Evolutionary conservation across 2,888 invertebrate species (phyloP), one percentile per base, ranked within the genome.

Genomic region (Calephelis perditalis): DNA sequence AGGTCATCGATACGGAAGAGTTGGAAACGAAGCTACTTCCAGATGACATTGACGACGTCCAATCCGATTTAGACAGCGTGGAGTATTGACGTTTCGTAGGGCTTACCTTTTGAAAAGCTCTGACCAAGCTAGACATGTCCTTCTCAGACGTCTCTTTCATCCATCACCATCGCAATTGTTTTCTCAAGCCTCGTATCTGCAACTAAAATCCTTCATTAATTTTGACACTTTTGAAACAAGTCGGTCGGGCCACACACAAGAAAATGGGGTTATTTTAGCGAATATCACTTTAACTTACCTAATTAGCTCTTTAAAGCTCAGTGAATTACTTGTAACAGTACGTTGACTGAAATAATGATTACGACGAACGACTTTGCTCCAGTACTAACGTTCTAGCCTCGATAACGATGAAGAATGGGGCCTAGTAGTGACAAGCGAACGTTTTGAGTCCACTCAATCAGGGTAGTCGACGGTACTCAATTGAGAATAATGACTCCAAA

Each of bases 31-130:
- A 49, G 12, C 49, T 49, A 49, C 49, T 49, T 26, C 49, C 12
- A 49, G 49, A 49, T 49, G 49, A 49, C 49, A 49, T 49, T 49
- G 49, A 49, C 49, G 49, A 49, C 49, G 49, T 49, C 49, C 11
- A 49, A 49, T 49, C 7, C n/a, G 49, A 49, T 49, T 49, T 49
- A n/a, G 12, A 7, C 26, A 49, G 49, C 49, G 2, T 5, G 49
- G 49, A 49, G 49, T 49, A 49, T 8, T 26, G 49, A 10, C 49
- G 49, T 26, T 49, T 49, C 15, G 49, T 49, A 49, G 49, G 49
- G 49, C 49, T 49, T 49, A 49, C n/a, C 12, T 49, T 49, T 15
- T 15, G 49, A 2, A 49, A 49, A 10, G 49, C 49, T 49, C 11
- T 49, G 49, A 8, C 49, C 49, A 49, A 49, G 49, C 49, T 26